A percentile compares a stretch with the other conserved stretches of the same genome.
These are phyloP conservation scores for Panulirus ornatus DNA, from an alignment of 1,140 invertebrate species.

Conservation along the genomic window DNA sequence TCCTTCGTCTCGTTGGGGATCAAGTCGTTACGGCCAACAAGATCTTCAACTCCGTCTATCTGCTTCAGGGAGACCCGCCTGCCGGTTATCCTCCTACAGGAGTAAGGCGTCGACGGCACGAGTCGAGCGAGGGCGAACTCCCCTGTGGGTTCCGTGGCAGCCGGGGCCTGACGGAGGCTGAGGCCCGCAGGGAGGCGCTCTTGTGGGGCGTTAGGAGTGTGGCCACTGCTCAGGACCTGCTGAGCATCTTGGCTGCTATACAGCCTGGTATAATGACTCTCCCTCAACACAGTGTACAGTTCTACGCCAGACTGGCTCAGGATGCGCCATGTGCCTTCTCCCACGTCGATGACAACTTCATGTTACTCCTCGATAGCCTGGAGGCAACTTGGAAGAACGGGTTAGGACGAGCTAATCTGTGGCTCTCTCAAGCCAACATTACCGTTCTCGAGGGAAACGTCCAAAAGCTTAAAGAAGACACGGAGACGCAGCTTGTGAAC, in stretches of 20 bases:
- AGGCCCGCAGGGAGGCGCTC: background rate
- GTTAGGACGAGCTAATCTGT: background rate
- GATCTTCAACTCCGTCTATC: background rate
- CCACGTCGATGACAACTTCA: too few species aligned
- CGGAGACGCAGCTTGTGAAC: background rate
- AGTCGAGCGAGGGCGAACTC: background rate
- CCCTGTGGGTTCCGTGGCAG: background rate
- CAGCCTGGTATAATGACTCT: background rate
- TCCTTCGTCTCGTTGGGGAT: background rate
- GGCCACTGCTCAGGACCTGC: background rate
- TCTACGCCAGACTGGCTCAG: background rate
- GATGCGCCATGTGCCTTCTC: background rate
- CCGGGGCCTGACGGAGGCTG: background rate
- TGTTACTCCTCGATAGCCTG: conserved; percentile 1
- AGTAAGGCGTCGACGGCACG: background rate
- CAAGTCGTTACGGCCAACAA: background rate
- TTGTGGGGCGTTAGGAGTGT: background rate
- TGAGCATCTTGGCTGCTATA: background rate
- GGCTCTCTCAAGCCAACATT: background rate
- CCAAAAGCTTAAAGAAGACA: background rate
- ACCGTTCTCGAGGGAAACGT: background rate
- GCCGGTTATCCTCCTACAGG: too few species aligned
- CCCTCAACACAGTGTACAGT: background rate
- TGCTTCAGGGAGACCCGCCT: background rate
- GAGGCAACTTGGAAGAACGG: background rate